phyloP scores from a whole-genome alignment of 2,113 vertebrate species.

The Motacilla tschutschensis region DNA sequence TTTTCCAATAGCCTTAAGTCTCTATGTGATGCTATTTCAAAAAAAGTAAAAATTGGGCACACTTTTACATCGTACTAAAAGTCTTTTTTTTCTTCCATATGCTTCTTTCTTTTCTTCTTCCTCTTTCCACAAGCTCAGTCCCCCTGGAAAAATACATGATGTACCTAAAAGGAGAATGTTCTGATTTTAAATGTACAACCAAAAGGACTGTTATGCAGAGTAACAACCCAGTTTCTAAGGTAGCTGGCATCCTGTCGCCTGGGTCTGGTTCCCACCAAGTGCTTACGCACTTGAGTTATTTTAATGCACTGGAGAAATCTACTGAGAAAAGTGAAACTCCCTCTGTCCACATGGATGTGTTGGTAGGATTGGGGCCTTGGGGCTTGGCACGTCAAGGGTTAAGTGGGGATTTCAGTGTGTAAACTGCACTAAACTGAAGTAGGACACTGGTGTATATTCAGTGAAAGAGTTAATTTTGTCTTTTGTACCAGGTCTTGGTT shows the following conservation, averaged over 20 bases:
- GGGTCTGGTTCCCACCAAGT: not conserved
- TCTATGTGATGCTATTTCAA: not conserved
- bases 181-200: not conserved
- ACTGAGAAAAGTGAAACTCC: not conserved
- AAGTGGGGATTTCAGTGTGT: not conserved
- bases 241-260: not conserved
- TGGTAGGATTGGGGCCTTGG: not conserved
- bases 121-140: not conserved
- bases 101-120: constrained; percentile 1
- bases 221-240: constrained; percentile 1
- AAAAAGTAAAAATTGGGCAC: not conserved
- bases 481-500: not conserved
- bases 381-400: not conserved
- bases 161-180: constrained; percentile 17
- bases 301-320: constrained; percentile 7
- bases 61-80: not conserved
- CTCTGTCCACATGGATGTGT: not conserved
- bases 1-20: not conserved
- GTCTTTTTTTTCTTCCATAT: not conserved
- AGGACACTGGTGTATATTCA: not conserved
- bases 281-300: not conserved
- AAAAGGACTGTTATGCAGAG: not conserved
- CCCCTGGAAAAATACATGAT: not conserved
- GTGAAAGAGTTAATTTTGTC: not conserved
- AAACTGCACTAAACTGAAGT: not conserved